A percentile compares a stretch with the other conserved stretches of the same genome.
Conservation (phyloP, 2,113 vertebrate species). For the Coryphaenoides rupestris region DNA sequence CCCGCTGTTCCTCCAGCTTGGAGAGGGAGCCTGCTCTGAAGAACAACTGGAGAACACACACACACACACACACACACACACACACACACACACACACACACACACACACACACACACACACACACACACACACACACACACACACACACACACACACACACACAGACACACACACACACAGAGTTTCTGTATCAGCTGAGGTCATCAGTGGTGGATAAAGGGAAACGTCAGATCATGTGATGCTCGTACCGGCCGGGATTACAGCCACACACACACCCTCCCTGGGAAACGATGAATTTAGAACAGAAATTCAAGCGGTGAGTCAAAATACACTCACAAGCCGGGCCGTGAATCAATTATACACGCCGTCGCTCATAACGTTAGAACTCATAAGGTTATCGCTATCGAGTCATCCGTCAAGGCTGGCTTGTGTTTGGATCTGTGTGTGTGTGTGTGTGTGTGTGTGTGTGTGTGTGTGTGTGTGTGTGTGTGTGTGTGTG, state of each 20-base stretch:
- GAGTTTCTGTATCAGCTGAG: not conserved
- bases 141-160: slow-evolving; percentile 19
- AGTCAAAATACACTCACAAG: no score
- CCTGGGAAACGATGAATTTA: no score
- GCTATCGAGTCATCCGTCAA: no score
- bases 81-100: slow-evolving; percentile 20
- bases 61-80: slow-evolving; percentile 21
- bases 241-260: slow-evolving; percentile 13
- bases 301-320: no score
- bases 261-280: not conserved
- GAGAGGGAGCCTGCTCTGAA: slow-evolving; percentile 90
- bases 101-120: slow-evolving; percentile 17
- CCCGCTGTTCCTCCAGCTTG: slow-evolving; percentile 90
- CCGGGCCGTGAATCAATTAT: not conserved
- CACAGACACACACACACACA: slow-evolving; percentile 17
- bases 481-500: no score
- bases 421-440: slow-evolving; percentile 42
- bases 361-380: not conserved
- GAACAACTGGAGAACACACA: slow-evolving; percentile 79
- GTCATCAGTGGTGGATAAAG: slow-evolving; percentile 20
- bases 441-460: slow-evolving; percentile 10
- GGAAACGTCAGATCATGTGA: slow-evolving; percentile 11
- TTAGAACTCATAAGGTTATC: slow-evolving; percentile 30
- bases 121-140: slow-evolving; percentile 12
- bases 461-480: no score